Evolutionary conservation across 1,140 invertebrate species (phyloP), one percentile per base, ranked within the genome.

Genomic region (Hycleus cichorii): DNA sequence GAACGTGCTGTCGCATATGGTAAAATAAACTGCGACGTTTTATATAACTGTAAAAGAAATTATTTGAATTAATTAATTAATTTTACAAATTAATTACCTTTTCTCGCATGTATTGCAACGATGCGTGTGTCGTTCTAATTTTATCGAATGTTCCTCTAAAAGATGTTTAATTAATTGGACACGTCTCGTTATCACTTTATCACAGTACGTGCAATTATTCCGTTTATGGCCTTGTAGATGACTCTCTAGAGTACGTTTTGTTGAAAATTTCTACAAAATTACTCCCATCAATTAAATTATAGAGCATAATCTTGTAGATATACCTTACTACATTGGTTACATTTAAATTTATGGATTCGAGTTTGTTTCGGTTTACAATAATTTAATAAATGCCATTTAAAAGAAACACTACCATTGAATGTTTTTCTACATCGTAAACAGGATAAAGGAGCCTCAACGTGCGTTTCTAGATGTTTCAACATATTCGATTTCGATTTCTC

Each of bases 181-280:
- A 6, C 72, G 62, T 10, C 69, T 60, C 0, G 74, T 74, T 54
- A 76, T 72, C 57, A 74, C 72, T 24, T 68, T 69, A 59, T 67
- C 69, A 49, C 74, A 76, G 42, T 73, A 67, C 24, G 69, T 57
- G 46, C 74, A 76, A 55, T 75, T 72, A 55, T 76, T 76, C 40
- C 73, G 69, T 25, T 71, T 70, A 52, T 76, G 74, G 9, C 74
- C 74, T 49, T 75, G 71, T 58, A 75, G 60, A 26, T 76, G 74
- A 12, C 72, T 60, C 40, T 75, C 69, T 25, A 72, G 69, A 26
- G 75, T 72, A 24, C 73, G 63, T 58, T 74, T 71, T 44, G 70
- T 73, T 27, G 62, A 64, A 11, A 75, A 76, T 12, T 66, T 72
- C 71, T 62, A 32, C 6, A 49, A 61, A 32, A 52, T 26, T 42